Base-by-base conservation (phyloP, 2,888 invertebrate species). In the Dastarcus helophoroides region DNA sequence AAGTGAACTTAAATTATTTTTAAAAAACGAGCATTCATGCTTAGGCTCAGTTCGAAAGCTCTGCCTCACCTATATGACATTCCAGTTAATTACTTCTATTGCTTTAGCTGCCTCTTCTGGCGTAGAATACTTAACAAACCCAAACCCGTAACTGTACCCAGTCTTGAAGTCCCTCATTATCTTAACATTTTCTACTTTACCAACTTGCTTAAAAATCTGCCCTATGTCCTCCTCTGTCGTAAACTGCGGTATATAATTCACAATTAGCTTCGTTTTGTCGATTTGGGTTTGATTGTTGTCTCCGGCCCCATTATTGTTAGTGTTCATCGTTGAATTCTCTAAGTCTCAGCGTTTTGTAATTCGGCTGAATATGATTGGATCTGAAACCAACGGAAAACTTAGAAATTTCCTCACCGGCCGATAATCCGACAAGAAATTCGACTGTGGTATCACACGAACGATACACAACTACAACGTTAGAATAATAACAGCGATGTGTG, bases 61-160 rank as follows among this genome's bases (percentile, higher is more conserved):
- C 30, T 19, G n/a, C 19, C 24, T 46, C 43, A 56, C 58, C 53
- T 53, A 33, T 51, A 59, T 37, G 51, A 56, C 37, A 54, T 48
- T 16, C 91, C 91, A 60, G n/a, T 93, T 91, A 50, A 91, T 70
- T 23, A 79, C 77, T 49, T 79, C 76, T 41, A 93, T 89, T 26
- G 94, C 93, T 45, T 81, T 72, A 32, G 76, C 64, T 19, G 93
- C 91, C 62, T 91, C 88, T 54, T 82, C 81, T 40, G 83, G 80
- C 35, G 78, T 75, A 31, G 78, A 73, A 62, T 83, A 94, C 62
- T 93, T 91, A 25, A 93, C 89, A 64, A 94, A 94, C 22, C 91
- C 94, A 63, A 91, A 94, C 22, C 94, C 94, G 63, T 84, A 93
- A 63, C 91, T 91, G 68, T 93, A 93, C 27, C 90, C 90, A 60